These are phyloP conservation scores for Psilanteris sp. DNA, from an alignment of 1,140 invertebrate genomes.

Conservation along the genomic window DNA sequence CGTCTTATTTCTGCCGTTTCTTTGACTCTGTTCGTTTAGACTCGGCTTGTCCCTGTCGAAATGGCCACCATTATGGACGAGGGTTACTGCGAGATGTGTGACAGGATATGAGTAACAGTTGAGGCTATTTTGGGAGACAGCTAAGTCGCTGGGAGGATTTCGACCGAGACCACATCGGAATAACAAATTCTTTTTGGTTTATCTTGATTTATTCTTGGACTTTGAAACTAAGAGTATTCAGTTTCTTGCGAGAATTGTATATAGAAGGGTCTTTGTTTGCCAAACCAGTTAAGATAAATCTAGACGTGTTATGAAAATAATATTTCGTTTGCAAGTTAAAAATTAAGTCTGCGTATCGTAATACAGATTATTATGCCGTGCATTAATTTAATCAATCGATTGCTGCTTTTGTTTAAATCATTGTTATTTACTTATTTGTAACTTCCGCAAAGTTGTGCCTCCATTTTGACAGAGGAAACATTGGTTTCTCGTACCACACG, in stretches of 20 bases:
- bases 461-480: slow-evolving; percentile 73
- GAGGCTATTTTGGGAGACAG: slow-evolving; percentile 76
- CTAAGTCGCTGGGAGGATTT: slow-evolving; percentile 50
- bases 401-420: neutral
- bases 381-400: no score
- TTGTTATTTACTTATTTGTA: no score
- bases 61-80: slow-evolving; percentile 24
- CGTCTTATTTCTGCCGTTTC: slow-evolving; percentile 24
- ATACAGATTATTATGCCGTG: no score
- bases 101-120: slow-evolving; percentile 61
- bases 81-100: slow-evolving; percentile 40
- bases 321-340: no score
- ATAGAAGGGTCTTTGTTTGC: slow-evolving; percentile 27
- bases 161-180: slow-evolving; percentile 28
- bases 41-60: slow-evolving; percentile 30
- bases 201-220: slow-evolving; percentile 56
- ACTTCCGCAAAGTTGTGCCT: no score
- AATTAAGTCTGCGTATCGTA: no score
- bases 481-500: slow-evolving; percentile 31
- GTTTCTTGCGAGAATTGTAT: slow-evolving; percentile 25
- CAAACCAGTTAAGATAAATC: neutral
- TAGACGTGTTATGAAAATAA: neutral
- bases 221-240: slow-evolving; percentile 8
- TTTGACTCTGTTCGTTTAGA: slow-evolving; percentile 18
- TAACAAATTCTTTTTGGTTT: slow-evolving; percentile 27